phyloP scores from a whole-genome alignment of 2,888 invertebrate species.

The Stegophylla sp. region DNA sequence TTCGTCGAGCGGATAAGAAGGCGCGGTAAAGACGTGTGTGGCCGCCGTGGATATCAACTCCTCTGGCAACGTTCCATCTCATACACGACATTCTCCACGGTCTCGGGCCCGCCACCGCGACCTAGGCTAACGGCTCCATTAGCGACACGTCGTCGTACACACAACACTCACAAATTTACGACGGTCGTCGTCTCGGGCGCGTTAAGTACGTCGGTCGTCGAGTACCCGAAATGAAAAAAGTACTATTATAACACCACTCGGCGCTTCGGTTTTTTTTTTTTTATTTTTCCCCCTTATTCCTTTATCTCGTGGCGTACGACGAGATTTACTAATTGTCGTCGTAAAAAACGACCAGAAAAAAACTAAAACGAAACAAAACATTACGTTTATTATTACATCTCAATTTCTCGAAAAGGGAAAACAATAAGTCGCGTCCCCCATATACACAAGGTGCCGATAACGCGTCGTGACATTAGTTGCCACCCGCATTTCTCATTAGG shows the following conservation, averaged over 20 bases:
- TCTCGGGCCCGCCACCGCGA: conserved; percentile 6
- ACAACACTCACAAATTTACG: conserved; percentile 13
- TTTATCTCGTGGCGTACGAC: background rate
- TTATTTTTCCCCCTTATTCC: background rate
- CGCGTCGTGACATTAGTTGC: too few relatives aligned
- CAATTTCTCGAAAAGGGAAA: too few relatives aligned
- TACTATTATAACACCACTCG: background rate
- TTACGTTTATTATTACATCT: too few relatives aligned
- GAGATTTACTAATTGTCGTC: background rate
- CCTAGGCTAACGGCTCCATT: conserved; percentile 42
- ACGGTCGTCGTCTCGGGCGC: background rate
- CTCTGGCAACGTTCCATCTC: conserved; percentile 5
- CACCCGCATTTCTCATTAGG: too few relatives aligned
- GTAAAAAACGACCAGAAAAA: too few relatives aligned
- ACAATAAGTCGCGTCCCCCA: too few relatives aligned
- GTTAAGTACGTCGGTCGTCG: background rate
- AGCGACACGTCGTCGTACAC: conserved; percentile 2
- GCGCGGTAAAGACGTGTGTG: background rate
- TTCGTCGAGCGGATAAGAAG: background rate
- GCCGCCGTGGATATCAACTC: conserved; percentile 27
- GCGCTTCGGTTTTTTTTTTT: background rate
- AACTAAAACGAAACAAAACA: too few relatives aligned
- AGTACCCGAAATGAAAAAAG: too few relatives aligned
- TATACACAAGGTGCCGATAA: too few relatives aligned
- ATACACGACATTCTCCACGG: background rate